These are phyloP conservation scores for Ceratitis capitata DNA, from an alignment of 1,140 invertebrate genomes.

Conservation along the genomic window DNA sequence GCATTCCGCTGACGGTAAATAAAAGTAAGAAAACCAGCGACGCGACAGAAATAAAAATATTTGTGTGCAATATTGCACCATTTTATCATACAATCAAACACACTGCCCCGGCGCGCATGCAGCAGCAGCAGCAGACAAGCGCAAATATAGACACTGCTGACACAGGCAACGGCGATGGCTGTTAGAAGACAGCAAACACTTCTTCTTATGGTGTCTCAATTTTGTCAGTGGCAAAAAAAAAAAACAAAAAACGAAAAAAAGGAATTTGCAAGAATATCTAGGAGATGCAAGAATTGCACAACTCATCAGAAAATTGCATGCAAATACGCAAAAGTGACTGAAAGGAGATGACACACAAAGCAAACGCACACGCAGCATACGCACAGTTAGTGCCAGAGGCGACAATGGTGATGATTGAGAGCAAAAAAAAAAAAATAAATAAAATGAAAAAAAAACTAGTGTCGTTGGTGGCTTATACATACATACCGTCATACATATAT, in stretches of 20 bases:
- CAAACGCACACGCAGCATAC: not conserved
- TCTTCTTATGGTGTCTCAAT: not conserved
- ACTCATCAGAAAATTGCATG: slow-evolving; percentile 14
- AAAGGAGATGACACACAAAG: not conserved
- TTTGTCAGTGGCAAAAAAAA: not conserved
- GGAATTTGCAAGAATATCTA: not conserved
- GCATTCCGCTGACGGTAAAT: not conserved
- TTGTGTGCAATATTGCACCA: slow-evolving; percentile 4
- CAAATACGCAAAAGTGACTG: not conserved
- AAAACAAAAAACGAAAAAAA: too few relatives aligned
- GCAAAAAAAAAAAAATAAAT: too few relatives aligned
- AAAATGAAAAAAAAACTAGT: too few relatives aligned
- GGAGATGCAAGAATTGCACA: slow-evolving; percentile 8
- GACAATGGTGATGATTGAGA: too few relatives aligned
- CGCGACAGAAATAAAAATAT: not conserved
- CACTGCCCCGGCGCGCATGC: not conserved
- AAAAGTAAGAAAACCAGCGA: not conserved
- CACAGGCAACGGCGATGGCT: not conserved
- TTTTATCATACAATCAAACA: not conserved
- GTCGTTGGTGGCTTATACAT: too few relatives aligned
- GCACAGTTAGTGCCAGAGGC: not conserved
- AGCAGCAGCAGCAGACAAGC: not conserved
- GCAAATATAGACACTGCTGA: not conserved
- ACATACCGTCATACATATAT: too few relatives aligned
- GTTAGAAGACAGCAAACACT: not conserved